These are phyloP conservation scores for Antigone vipio DNA, from an alignment of 2,113 vertebrate species.

Conservation along the genomic window DNA sequence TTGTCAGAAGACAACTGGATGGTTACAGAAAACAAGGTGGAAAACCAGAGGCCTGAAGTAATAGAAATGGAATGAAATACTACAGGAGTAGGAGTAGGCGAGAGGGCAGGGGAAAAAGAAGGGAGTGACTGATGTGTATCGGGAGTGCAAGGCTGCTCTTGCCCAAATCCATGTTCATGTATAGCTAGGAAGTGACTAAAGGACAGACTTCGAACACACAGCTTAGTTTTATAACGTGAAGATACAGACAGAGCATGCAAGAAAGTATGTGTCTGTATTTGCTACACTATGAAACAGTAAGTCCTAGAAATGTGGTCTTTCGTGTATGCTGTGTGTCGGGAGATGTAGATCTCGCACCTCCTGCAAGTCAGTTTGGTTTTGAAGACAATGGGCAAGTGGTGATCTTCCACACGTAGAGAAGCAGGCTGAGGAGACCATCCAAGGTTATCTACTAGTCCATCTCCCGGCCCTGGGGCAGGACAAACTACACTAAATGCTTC, in stretches of 20 bases:
- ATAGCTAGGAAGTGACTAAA: neutral
- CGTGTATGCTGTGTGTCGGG: fast-evolving
- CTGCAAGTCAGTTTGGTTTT: neutral
- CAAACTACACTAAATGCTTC: neutral
- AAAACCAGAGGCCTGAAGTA: neutral
- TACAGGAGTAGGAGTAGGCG: neutral
- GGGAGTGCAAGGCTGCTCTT: neutral
- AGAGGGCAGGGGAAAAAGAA: neutral
- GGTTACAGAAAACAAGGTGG: neutral
- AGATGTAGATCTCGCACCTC: neutral
- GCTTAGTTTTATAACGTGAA: neutral
- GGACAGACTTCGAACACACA: neutral
- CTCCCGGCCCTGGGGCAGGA: neutral
- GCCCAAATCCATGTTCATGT: neutral
- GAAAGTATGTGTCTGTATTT: neutral
- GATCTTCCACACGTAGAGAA: neutral
- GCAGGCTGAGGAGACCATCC: neutral
- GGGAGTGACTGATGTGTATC: neutral
- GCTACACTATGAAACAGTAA: neutral
- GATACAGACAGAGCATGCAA: neutral
- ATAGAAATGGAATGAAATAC: neutral
- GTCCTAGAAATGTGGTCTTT: neutral
- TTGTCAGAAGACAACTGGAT: neutral
- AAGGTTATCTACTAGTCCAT: neutral
- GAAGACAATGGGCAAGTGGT: neutral